A percentile compares a stretch with the other conserved stretches of the same genome.
Evolutionary conservation across 1,140 invertebrate genomes (phyloP).

Genomic region (Drosophila mauritiana): DNA sequence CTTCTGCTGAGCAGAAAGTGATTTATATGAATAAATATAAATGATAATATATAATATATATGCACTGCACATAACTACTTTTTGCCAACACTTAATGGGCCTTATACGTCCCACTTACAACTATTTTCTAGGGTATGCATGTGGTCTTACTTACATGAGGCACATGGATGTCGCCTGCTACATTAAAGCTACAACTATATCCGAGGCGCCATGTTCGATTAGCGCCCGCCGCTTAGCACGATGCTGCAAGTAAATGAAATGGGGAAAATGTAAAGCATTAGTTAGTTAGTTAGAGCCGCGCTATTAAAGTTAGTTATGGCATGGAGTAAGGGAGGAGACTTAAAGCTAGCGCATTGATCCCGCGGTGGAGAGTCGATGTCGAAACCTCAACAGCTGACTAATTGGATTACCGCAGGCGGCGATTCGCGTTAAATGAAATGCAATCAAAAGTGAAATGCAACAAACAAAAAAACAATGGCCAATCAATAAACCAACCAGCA

Average conservation of each 20-base stretch:
- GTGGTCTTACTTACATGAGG: slow-evolving; percentile 78
- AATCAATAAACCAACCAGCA: slow-evolving; percentile 46
- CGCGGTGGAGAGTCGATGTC: slow-evolving; percentile 5
- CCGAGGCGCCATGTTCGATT: slow-evolving; percentile 85
- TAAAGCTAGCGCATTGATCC: slow-evolving; percentile 27
- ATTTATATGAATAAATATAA: no score
- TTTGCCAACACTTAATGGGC: no score
- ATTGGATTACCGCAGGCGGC: slow-evolving; percentile 61
- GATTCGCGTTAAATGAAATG: slow-evolving; percentile 46
- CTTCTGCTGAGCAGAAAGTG: no score
- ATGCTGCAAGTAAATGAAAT: slow-evolving; percentile 65
- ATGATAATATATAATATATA: background rate
- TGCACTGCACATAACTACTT: background rate
- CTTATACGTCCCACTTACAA: background rate
- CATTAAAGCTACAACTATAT: slow-evolving; percentile 85
- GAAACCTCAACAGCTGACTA: slow-evolving; percentile 31
- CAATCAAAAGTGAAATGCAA: slow-evolving; percentile 56
- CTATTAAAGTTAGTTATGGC: background rate
- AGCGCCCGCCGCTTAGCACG: slow-evolving; percentile 84
- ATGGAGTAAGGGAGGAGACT: no score
- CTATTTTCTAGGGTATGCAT: background rate
- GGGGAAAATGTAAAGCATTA: background rate
- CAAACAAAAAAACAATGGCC: slow-evolving; percentile 32
- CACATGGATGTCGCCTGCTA: slow-evolving; percentile 85
- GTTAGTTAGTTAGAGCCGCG: background rate